Evolutionary conservation across 1,140 invertebrate species (phyloP), one percentile per base, ranked within the genome.

Genomic region (Plutomurus gul): DNA sequence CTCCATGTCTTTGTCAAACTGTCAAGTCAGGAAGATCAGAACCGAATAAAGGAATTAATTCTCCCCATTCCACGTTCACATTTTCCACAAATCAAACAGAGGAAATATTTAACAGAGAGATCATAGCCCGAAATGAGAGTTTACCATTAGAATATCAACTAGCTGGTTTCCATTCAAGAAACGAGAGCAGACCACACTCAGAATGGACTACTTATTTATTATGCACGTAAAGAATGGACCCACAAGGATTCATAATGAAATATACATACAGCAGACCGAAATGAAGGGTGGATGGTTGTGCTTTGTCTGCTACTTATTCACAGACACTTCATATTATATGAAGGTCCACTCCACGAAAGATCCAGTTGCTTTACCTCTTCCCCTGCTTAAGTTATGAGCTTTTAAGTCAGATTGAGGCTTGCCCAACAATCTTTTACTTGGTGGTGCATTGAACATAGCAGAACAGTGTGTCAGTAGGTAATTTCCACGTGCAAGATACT

Each of bases 401-500:
- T 65, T 65, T 65, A 65, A 65, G 56, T 65, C 56, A 65, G 56
- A 65, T 65, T 65, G 56, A 65, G 56, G 56, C 56, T 65, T 65
- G 56, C 56, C 56, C 30, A 65, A 65, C 56, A 65, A 65, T 65
- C 56, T 30, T n/a, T n/a, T n/a, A n/a, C n/a, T n/a, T n/a, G n/a
- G n/a, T n/a, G n/a, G n/a, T n/a, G n/a, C n/a, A n/a, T n/a, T n/a
- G n/a, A n/a, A n/a, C n/a, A n/a, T n/a, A n/a, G n/a, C n/a, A n/a
- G n/a, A n/a, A n/a, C n/a, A n/a, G n/a, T n/a, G n/a, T n/a, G n/a
- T n/a, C n/a, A n/a, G n/a, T n/a, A n/a, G n/a, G n/a, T n/a, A n/a
- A n/a, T n/a, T n/a, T n/a, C n/a, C n/a, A n/a, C n/a, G n/a, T n/a
- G n/a, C n/a, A n/a, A n/a, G n/a, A n/a, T n/a, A n/a, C n/a, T n/a